Base-by-base conservation (phyloP, 2,113 vertebrate species). In the Felis chaus region DNA sequence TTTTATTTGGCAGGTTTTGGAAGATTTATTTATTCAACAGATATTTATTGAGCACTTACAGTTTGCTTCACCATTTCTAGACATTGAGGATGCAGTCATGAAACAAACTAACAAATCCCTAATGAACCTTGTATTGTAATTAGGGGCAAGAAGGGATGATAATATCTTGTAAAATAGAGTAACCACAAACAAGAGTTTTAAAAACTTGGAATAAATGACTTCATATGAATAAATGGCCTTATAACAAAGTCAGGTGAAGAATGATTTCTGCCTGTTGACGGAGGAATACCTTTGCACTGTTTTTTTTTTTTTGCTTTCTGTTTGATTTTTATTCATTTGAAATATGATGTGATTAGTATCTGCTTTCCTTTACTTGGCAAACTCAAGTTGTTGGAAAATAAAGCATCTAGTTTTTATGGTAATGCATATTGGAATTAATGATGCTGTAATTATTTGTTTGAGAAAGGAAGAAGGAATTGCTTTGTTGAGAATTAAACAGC, bases 381-480 rank as follows among this genome's bases (percentile, higher is more conserved):
- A 97, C 82, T 89, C 95, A 10, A 78, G 93, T 95, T 98, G 97
- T 96, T 98, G 36, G 98, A 97, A 98, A 98, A 97, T 98, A 98
- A 98, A 96, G 96, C 83, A 96, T 98, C 96, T 97, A 89, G 97
- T 98, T 98, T 98, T 94, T 98, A 97, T 91, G 92, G 92, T 98
- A 98, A 95, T 98, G 91, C 55, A 63, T 98, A 93, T 98, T 97
- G 95, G 96, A 98, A 97, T 98, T 98, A 98, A 98, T 98, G 97
- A 97, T 98, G 97, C 96, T 94, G 92, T 98, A 98, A 97, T 98
- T 97, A 98, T 97, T 98, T 98, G 81, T 97, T 95, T 97, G 95
- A 97, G 95, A 97, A 98, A 71, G 95, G 85, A 98, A 98, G 93
- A 97, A 98, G 86, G 95, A 98, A 98, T 98, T 98, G 82, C 82